These are phyloP conservation scores for Beris morrisii DNA, from an alignment of 2,888 invertebrate genomes.

Conservation along the genomic window DNA sequence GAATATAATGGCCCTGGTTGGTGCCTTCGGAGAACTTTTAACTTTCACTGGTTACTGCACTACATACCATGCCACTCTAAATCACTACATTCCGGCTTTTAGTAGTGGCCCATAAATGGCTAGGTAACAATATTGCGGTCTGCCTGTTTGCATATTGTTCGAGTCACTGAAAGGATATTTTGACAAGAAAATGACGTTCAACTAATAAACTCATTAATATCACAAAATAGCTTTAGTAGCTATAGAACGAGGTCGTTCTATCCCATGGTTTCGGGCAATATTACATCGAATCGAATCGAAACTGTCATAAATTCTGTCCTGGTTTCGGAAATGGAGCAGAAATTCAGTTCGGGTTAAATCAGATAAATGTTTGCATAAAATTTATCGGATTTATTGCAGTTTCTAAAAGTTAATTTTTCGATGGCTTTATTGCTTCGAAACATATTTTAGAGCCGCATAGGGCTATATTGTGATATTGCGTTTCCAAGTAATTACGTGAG, in stretches of 20 bases:
- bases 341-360: slow-evolving; percentile 9
- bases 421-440: no score
- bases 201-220: slow-evolving; percentile 31
- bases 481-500: no score
- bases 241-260: slow-evolving; percentile 1
- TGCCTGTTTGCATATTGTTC: no score
- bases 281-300: slow-evolving; percentile 19
- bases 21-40: background rate
- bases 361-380: slow-evolving; percentile 8
- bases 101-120: no score
- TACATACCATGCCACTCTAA: no score
- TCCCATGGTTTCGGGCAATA: background rate
- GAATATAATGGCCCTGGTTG: background rate
- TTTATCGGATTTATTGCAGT: slow-evolving; percentile 4
- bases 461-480: no score
- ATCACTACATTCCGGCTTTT: no score
- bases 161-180: slow-evolving; percentile 12
- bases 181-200: slow-evolving; percentile 29
- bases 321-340: background rate
- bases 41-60: no score
- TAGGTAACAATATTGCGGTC: no score
- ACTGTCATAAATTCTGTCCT: slow-evolving; percentile 10
- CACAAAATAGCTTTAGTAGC: slow-evolving; percentile 13
- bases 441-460: no score
- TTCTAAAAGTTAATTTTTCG: no score